Evolutionary conservation across 2,888 invertebrate species (phyloP).

Genomic region (Sesia apiformis): DNA sequence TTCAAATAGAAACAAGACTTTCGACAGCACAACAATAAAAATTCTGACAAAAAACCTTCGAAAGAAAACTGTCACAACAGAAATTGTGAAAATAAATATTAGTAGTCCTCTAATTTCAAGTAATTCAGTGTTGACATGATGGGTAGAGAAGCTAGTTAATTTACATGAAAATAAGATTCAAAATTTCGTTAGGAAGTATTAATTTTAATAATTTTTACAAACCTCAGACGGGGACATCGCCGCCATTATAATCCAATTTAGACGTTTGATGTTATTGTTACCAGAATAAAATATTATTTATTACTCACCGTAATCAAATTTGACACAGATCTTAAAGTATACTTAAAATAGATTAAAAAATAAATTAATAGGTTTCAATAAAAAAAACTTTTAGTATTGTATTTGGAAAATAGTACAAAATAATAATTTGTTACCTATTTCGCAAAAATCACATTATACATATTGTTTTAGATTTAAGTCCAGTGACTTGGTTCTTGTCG

Average conservation of each 20-base stretch:
- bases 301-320: too few relatives aligned
- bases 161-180: neutral
- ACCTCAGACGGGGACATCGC: slow-evolving; percentile 85
- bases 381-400: too few relatives aligned
- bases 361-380: too few relatives aligned
- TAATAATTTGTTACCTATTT: too few relatives aligned
- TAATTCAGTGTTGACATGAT: too few relatives aligned
- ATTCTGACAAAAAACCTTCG: slow-evolving; percentile 3
- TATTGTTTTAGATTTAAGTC: too few relatives aligned
- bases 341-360: too few relatives aligned
- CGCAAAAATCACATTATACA: too few relatives aligned
- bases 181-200: neutral
- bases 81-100: slow-evolving; percentile 9
- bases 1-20: neutral
- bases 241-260: slow-evolving; percentile 79
- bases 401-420: too few relatives aligned
- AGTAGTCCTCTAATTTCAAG: neutral
- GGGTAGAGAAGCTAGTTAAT: neutral
- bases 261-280: slow-evolving; percentile 49
- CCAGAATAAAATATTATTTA: slow-evolving; percentile 11
- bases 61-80: slow-evolving; percentile 32
- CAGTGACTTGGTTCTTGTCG: too few relatives aligned
- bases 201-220: slow-evolving; percentile 55
- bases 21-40: neutral
- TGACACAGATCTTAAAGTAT: too few relatives aligned